Percentiles rank a stretch among this genome's conserved stretches.
Evolutionary conservation across 1,140 invertebrate species (phyloP).

Genomic region (Calephelis virginiensis): DNA sequence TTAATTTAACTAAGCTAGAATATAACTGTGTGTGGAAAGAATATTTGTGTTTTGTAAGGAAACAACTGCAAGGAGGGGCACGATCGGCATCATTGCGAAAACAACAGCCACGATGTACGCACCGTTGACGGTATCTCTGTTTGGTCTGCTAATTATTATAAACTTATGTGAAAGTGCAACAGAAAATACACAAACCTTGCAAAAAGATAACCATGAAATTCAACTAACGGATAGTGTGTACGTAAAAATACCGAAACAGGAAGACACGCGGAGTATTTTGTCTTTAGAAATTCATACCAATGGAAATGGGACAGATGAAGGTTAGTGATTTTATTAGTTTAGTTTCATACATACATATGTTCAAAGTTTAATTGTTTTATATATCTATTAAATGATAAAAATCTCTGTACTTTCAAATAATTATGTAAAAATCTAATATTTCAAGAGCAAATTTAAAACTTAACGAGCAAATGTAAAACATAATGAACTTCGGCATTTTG

Average conservation of each 20-base stretch:
- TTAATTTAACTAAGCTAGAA: background rate
- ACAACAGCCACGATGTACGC: constrained; percentile 53
- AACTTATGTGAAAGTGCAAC: constrained; percentile 26
- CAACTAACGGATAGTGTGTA: constrained; percentile 54
- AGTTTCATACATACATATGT: too few relatives aligned
- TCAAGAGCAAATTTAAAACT: too few relatives aligned
- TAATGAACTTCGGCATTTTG: too few relatives aligned
- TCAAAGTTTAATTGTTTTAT: too few relatives aligned
- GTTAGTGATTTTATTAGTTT: background rate
- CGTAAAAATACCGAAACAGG: constrained; percentile 41
- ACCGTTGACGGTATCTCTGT: constrained; percentile 33
- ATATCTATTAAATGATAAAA: too few relatives aligned
- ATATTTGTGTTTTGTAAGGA: background rate
- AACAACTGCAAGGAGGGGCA: constrained; percentile 40
- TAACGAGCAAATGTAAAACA: too few relatives aligned
- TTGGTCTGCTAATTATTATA: constrained; percentile 34
- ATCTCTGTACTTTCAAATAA: too few relatives aligned
- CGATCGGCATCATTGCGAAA: constrained; percentile 35
- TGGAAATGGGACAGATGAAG: constrained; percentile 17
- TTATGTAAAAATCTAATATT: too few relatives aligned
- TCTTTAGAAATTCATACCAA: constrained; percentile 52
- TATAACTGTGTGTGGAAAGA: background rate
- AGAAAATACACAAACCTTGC: background rate
- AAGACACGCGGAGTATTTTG: constrained; percentile 39
- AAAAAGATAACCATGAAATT: constrained; percentile 29